Evolutionary conservation across 2,113 vertebrate species (phyloP), one percentile per base, ranked within the genome.

Genomic region (Apodemus speciosus): DNA sequence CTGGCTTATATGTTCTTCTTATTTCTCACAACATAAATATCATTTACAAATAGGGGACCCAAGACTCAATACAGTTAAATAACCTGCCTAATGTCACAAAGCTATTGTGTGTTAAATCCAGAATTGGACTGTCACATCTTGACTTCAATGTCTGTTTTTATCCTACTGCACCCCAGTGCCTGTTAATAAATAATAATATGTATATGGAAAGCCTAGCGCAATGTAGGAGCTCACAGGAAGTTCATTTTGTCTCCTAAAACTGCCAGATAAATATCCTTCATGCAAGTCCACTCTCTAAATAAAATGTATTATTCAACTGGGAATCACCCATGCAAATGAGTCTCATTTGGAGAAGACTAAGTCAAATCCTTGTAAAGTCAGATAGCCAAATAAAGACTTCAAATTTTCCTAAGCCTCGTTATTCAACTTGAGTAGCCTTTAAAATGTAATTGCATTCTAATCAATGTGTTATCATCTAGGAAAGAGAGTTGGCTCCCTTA

Each of bases 381-480:
- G 15, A 46, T 58, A 90, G 62, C 62, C 80, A 87, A 56, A 16
- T 35, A 83, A 85, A 95, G 71, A 40, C 77, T 40, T 90, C 87
- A 75, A 94, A 94, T 77, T 86, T 92, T 87, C 46, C 40, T 77
- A 85, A 90, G 77, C 30, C 53, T 95, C 87, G 91, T 93, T 87
- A 88, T 93, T 89, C 38, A 85, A 71, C 83, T 85, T 91, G 75
- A 94, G 69, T 77, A 95, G 77, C 30, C 60, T 89, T 90, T 71
- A 72, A 93, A 95, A 91, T 51, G 35, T 66, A 92, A 89, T 89
- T 94, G 92, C 49, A 93, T 92, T 94, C 79, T 90, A 88, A 94
- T 90, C 79, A 90, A 89, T 86, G 43, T 51, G 83, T 84, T 96
- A 93, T 56, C 68, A 77, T 89, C 20, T 76, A 94, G 88, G 46